Conservation (phyloP, 1,140 invertebrate species). For the Parapsyche elsis region DNA sequence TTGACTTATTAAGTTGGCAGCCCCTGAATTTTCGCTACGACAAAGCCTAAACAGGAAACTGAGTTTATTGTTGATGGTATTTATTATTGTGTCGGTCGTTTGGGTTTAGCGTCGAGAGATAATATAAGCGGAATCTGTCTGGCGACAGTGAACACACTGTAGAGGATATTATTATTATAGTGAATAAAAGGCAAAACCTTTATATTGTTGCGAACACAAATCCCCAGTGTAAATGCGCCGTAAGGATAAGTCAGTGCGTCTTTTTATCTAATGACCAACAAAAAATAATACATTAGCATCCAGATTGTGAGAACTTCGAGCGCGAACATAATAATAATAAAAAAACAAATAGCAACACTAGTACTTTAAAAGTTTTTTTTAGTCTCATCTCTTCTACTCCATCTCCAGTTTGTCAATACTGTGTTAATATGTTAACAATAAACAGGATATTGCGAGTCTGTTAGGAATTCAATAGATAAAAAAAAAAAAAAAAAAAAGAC, state of each 20-base stretch:
- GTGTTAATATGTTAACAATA: constrained; percentile 52
- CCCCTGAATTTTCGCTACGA: too few relatives aligned
- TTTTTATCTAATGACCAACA: not conserved
- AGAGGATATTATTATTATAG: too few relatives aligned
- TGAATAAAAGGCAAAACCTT: too few relatives aligned
- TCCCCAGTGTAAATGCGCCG: not conserved
- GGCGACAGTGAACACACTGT: too few relatives aligned
- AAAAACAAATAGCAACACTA: constrained; percentile 4
- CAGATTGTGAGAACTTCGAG: constrained; percentile 2
- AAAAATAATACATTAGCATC: too few relatives aligned
- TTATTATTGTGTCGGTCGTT: too few relatives aligned
- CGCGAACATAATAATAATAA: not conserved
- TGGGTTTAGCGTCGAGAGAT: too few relatives aligned
- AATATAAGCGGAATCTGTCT: too few relatives aligned
- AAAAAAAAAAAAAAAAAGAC: constrained; percentile 8
- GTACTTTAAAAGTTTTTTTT: constrained; percentile 7
- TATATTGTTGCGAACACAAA: too few relatives aligned
- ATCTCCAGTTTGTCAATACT: constrained; percentile 35
- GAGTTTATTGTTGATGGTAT: too few relatives aligned
- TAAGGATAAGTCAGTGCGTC: not conserved
- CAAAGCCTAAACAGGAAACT: too few relatives aligned
- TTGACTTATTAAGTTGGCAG: too few relatives aligned
- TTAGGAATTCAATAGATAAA: constrained; percentile 45
- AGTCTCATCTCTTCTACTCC: constrained; percentile 26
- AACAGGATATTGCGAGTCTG: constrained; percentile 50